Evolutionary conservation across 1,140 invertebrate genomes (phyloP).

Genomic region (Musca domestica): DNA sequence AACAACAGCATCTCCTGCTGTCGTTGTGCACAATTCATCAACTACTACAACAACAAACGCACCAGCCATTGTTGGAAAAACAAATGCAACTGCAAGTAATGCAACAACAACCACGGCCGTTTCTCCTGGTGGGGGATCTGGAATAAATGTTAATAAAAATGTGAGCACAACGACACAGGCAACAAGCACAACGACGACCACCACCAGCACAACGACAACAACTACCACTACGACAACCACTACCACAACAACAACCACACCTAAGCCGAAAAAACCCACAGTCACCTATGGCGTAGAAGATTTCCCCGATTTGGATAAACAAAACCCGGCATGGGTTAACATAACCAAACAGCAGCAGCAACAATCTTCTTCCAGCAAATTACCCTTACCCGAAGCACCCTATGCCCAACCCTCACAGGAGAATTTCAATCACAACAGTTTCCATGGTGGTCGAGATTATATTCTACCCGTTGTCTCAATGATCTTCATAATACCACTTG

Average conservation of each 20-base stretch:
- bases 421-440: conserved; percentile 24
- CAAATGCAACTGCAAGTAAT: neutral
- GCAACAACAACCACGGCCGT: neutral
- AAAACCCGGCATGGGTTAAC: neutral
- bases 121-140: neutral
- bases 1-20: too few relatives aligned
- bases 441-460: conserved; percentile 51
- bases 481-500: conserved; percentile 57
- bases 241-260: conserved; percentile 35
- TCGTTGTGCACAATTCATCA: neutral
- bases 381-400: conserved; percentile 4
- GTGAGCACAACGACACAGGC: neutral
- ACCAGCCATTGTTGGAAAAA: conserved; percentile 9
- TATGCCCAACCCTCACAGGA: conserved; percentile 37
- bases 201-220: conserved; percentile 22
- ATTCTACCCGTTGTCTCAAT: conserved; percentile 58
- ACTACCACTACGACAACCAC: conserved; percentile 32
- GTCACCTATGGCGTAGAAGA: conserved; percentile 32
- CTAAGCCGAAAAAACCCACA: conserved; percentile 41
- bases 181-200: conserved; percentile 24
- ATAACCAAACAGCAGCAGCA: neutral
- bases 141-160: neutral
- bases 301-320: conserved; percentile 26
- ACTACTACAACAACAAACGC: neutral
- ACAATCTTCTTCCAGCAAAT: conserved; percentile 1